Evolutionary conservation across 1,140 invertebrate species (phyloP).

Genomic region (Panonychus citri): DNA sequence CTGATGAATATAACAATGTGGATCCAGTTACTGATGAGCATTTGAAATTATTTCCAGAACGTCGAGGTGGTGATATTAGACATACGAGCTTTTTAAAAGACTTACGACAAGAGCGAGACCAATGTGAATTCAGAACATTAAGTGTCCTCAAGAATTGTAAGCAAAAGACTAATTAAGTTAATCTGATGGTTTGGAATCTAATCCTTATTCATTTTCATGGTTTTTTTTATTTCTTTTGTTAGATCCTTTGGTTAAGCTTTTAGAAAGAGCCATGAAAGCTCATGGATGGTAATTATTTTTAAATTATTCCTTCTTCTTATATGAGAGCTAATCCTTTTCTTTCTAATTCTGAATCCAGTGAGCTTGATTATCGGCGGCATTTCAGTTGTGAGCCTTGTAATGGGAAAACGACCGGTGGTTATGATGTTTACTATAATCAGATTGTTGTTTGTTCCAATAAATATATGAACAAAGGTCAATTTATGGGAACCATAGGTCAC

Average conservation of each 20-base stretch:
- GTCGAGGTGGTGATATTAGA: neutral
- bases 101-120: neutral
- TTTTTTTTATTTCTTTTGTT: neutral
- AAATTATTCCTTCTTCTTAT: neutral
- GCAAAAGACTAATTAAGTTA: neutral
- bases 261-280: conserved; percentile 4
- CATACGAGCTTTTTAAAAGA: neutral
- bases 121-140: neutral
- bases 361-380: conserved; percentile 54
- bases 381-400: conserved; percentile 77
- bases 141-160: neutral
- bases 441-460: conserved; percentile 79
- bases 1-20: no score
- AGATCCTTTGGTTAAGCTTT: conserved; percentile 9
- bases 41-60: conserved; percentile 2
- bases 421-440: conserved; percentile 67
- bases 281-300: conserved; percentile 7
- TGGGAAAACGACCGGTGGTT: conserved; percentile 53
- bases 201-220: no score
- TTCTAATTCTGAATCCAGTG: neutral
- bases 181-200: no score
- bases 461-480: conserved; percentile 27
- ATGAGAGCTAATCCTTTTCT: neutral
- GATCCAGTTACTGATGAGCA: neutral
- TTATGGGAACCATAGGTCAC: conserved; percentile 58